Conservation (phyloP, 2,888 invertebrate genomes). For the Cephus pulcher region DNA sequence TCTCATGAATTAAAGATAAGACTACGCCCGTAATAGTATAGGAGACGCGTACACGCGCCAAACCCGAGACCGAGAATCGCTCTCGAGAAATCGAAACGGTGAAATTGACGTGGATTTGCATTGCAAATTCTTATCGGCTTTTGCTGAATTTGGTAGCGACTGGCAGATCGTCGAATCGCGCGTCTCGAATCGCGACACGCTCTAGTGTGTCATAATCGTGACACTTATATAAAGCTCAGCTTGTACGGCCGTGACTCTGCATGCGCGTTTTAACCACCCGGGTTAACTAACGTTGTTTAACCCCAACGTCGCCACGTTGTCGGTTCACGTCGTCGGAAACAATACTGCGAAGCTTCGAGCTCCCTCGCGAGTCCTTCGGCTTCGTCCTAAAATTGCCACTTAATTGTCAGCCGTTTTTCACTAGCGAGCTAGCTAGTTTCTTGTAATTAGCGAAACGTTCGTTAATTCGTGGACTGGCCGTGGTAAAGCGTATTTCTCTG, state of each 20-base stretch:
- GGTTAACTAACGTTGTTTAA: neutral
- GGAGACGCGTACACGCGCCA: neutral
- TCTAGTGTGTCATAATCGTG: conserved; percentile 68
- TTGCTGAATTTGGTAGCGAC: neutral
- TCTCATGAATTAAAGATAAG: conserved; percentile 1
- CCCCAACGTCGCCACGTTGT: neutral
- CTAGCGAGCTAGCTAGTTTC: neutral
- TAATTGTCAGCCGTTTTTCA: neutral
- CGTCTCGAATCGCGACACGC: conserved; percentile 34
- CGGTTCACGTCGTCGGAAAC: neutral
- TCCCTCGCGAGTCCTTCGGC: neutral
- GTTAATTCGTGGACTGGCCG: neutral
- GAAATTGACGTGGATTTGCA: conserved; percentile 14
- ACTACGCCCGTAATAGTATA: neutral
- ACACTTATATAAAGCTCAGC: conserved; percentile 57
- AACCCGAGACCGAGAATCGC: conserved; percentile 1
- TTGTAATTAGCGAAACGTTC: neutral
- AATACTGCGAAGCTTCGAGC: neutral
- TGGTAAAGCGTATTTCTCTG: neutral
- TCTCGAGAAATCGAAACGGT: conserved; percentile 17
- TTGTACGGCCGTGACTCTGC: neutral
- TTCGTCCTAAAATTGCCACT: neutral
- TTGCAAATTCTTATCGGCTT: conserved; percentile 9
- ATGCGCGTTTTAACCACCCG: neutral
- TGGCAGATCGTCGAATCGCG: conserved; percentile 38